Evolutionary conservation across 2,113 vertebrate species (phyloP).

Genomic region (Neotragus moschatus): DNA sequence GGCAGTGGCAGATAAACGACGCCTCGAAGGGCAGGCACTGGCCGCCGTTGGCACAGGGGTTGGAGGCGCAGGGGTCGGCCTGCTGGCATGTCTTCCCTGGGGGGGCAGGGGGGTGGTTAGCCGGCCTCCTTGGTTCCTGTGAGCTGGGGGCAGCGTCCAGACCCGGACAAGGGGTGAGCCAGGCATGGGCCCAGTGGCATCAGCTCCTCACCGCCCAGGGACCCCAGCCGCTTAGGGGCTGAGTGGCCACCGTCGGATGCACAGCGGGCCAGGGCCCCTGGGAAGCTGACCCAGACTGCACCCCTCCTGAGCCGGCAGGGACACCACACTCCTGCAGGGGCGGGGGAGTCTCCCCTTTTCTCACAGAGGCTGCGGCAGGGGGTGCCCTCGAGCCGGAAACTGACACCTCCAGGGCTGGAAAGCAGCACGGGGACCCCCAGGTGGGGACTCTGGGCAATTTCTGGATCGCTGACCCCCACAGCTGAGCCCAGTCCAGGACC

Average conservation of each 20-base stretch:
- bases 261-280: accelerated
- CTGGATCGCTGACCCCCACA: accelerated
- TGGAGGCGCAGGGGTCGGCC: constrained; percentile 94
- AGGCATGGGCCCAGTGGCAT: accelerated
- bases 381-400: accelerated
- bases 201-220: too few relatives aligned
- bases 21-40: constrained; percentile 88
- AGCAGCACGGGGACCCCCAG: accelerated
- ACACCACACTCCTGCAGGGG: not conserved
- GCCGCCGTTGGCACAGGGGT: constrained; percentile 93
- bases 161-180: accelerated
- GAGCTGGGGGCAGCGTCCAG: too few relatives aligned
- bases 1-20: constrained; percentile 88
- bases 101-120: not conserved
- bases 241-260: not conserved
- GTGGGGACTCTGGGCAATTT: too few relatives aligned
- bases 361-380: not conserved
- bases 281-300: accelerated
- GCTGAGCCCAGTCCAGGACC: not conserved
- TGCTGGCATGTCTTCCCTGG: constrained; percentile 93
- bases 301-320: not conserved
- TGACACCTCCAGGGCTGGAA: accelerated
- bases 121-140: not conserved
- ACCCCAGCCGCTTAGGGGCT: not conserved
- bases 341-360: too few relatives aligned